Evolutionary conservation across 2,888 invertebrate genomes (phyloP).

Genomic region (Aleiodes leptofemur): DNA sequence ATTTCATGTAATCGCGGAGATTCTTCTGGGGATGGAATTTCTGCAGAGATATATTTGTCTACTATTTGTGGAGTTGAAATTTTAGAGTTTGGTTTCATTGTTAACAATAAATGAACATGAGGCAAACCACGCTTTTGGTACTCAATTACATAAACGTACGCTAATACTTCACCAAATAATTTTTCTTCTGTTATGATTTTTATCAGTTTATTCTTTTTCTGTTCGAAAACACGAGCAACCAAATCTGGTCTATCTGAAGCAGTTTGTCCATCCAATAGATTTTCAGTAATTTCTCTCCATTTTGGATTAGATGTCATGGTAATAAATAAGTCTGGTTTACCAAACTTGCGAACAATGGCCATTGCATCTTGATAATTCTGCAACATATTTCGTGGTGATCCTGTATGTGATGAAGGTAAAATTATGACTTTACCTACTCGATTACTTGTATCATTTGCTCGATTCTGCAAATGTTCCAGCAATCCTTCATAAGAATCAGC

Average conservation of each 20-base stretch:
- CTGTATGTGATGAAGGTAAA: background rate
- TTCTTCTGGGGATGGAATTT: background rate
- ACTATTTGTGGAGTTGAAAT: slow-evolving; percentile 16
- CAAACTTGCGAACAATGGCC: too few relatives aligned
- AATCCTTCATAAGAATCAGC: too few relatives aligned
- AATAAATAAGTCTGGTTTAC: too few relatives aligned
- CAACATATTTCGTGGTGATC: too few relatives aligned
- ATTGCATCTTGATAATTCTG: too few relatives aligned
- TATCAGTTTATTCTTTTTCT: background rate
- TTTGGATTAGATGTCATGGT: too few relatives aligned
- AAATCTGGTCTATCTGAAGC: too few relatives aligned
- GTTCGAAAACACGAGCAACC: slow-evolving; percentile 22
- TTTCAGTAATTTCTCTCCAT: too few relatives aligned
- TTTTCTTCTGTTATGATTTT: background rate
- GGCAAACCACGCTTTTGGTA: slow-evolving; percentile 18
- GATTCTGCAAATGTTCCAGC: too few relatives aligned
- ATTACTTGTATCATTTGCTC: too few relatives aligned
- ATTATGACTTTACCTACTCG: too few relatives aligned
- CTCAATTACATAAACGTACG: slow-evolving; percentile 19
- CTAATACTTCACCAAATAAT: slow-evolving; percentile 1
- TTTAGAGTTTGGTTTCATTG: slow-evolving; percentile 8
- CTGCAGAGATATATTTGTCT: slow-evolving; percentile 14
- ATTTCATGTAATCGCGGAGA: slow-evolving; percentile 7
- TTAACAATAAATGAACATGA: slow-evolving; percentile 19
- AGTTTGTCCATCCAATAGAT: too few relatives aligned